These are phyloP conservation scores for Uropsilus gracilis DNA, from an alignment of 2,113 vertebrate genomes.

Conservation along the genomic window DNA sequence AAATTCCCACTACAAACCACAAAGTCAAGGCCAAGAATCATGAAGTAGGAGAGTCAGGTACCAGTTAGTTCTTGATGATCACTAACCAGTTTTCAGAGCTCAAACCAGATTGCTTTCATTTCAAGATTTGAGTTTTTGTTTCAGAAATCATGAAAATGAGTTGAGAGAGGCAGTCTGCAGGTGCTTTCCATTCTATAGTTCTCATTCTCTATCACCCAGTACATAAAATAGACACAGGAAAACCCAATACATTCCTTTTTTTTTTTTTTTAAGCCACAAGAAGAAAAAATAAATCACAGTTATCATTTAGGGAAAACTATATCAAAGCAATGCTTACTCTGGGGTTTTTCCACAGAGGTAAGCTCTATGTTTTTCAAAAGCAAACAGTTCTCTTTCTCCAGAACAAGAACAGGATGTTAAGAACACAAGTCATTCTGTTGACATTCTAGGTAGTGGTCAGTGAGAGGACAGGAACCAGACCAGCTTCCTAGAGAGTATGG, in stretches of 20 bases:
- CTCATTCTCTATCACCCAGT: background rate
- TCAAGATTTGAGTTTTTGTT: background rate
- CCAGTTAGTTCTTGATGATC: background rate
- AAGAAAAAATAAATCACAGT: background rate
- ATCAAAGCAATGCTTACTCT: background rate
- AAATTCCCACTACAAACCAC: background rate
- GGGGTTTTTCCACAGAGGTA: conserved; percentile 58
- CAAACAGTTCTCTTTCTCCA: conserved; percentile 65
- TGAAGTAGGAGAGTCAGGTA: background rate
- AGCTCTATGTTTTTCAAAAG: conserved; percentile 59
- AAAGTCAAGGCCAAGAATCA: background rate
- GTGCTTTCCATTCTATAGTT: background rate
- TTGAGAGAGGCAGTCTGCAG: background rate
- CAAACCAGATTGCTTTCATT: background rate
- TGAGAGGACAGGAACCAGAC: conserved; percentile 63
- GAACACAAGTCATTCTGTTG: conserved; percentile 70
- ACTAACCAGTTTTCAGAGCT: background rate
- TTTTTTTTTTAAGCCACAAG: background rate
- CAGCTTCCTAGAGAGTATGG: conserved; percentile 58
- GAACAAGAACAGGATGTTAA: conserved; percentile 71
- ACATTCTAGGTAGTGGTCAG: conserved; percentile 71
- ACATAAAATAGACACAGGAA: background rate
- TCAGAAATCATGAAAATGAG: background rate
- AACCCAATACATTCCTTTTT: background rate
- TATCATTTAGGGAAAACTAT: background rate